Percentiles rank a stretch among this genome's conserved stretches.
phyloP scores from a whole-genome alignment of 2,888 invertebrate genomes.

The Lochmaea crataegi region DNA sequence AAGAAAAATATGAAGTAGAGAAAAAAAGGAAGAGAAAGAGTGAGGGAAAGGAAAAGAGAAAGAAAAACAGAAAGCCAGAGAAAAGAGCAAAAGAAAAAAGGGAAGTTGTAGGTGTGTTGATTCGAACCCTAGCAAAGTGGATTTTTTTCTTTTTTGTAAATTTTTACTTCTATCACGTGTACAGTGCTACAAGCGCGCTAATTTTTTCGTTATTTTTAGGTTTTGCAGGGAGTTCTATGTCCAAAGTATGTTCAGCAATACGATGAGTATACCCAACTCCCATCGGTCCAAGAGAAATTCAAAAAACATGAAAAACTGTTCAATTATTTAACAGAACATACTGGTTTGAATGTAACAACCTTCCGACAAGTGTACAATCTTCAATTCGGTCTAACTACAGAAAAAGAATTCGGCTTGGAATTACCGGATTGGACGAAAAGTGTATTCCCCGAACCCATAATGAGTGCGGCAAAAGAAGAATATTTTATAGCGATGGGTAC shows the following conservation, averaged over 20 bases:
- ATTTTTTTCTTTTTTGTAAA: too few relatives aligned
- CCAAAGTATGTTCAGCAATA: slow-evolving; percentile 49
- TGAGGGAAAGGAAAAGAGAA: too few relatives aligned
- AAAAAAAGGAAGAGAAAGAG: too few relatives aligned
- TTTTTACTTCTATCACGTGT: too few relatives aligned
- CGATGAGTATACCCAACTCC: slow-evolving; percentile 45
- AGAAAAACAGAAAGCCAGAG: too few relatives aligned
- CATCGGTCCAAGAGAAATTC: slow-evolving; percentile 64
- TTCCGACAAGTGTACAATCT: slow-evolving; percentile 71
- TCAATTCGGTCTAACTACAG: slow-evolving; percentile 72
- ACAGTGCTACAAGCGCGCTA: too few relatives aligned
- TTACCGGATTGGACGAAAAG: slow-evolving; percentile 63
- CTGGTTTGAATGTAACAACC: slow-evolving; percentile 67
- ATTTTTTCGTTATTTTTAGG: slow-evolving; percentile 33
- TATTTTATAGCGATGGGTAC: slow-evolving; percentile 60
- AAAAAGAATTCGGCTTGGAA: slow-evolving; percentile 65
- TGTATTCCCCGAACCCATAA: slow-evolving; percentile 59
- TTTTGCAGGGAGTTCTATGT: slow-evolving; percentile 48
- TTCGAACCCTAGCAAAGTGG: too few relatives aligned
- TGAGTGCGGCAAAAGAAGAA: slow-evolving; percentile 57
- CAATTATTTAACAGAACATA: slow-evolving; percentile 65
- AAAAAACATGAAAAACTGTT: slow-evolving; percentile 65
- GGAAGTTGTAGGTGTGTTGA: too few relatives aligned
- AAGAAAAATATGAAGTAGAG: too few relatives aligned
- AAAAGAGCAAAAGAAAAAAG: too few relatives aligned